These are phyloP conservation scores for Eilema depressum DNA, from an alignment of 2,888 invertebrate genomes.

Conservation along the genomic window DNA sequence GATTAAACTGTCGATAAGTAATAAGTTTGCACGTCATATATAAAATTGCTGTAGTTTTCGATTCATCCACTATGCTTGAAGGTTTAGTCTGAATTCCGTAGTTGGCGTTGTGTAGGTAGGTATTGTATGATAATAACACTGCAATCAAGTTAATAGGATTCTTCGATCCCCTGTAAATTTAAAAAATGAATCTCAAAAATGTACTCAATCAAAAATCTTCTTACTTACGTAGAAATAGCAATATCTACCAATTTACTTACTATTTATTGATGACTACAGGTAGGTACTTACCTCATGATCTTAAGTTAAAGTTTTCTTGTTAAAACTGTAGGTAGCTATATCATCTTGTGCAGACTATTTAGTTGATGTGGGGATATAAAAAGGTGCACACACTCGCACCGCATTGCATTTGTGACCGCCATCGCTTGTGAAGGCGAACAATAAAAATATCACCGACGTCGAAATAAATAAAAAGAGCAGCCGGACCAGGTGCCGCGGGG, in stretches of 20 bases:
- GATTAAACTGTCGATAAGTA: background rate
- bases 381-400: slow-evolving; percentile 61
- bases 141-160: no score
- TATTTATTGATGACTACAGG: background rate
- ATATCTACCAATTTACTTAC: background rate
- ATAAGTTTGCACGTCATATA: background rate
- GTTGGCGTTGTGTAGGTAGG: no score
- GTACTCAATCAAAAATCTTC: background rate
- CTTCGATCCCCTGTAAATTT: no score
- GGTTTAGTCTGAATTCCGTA: background rate
- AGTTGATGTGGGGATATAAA: slow-evolving; percentile 59
- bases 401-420: slow-evolving; percentile 69
- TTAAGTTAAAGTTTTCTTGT: slow-evolving; percentile 30
- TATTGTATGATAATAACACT: no score
- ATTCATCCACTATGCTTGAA: background rate
- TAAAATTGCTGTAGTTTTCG: background rate
- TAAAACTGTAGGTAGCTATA: slow-evolving; percentile 41
- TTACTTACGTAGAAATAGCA: background rate
- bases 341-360: slow-evolving; percentile 52
- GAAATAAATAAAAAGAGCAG: slow-evolving; percentile 85
- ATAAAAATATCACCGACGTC: slow-evolving; percentile 85
- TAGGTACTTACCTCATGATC: background rate
- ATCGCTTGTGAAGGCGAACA: slow-evolving; percentile 76
- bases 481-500: slow-evolving; percentile 82
- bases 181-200: no score